Conservation (phyloP, 2,113 vertebrate species). For the Micronycteris hirsuta region DNA sequence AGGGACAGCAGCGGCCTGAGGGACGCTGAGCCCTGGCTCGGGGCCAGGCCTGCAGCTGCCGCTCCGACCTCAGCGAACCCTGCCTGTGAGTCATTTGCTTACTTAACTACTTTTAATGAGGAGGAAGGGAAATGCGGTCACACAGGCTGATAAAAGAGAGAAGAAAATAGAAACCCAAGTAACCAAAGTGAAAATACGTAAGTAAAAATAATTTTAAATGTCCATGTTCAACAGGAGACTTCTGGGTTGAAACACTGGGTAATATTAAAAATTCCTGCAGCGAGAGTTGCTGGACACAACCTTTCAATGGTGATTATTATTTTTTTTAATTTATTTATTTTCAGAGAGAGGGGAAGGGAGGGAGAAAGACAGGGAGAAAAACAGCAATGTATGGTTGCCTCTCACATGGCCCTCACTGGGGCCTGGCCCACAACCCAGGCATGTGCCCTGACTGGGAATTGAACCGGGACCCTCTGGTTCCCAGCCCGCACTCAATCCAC, state of each 20-base stretch:
- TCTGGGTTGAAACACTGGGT: not conserved
- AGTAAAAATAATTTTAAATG: not conserved
- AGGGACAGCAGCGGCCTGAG: not conserved
- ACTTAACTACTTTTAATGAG: not conserved
- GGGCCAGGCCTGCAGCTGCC: not conserved
- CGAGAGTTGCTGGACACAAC: not conserved
- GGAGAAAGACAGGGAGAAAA: too few species aligned
- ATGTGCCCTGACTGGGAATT: too few species aligned
- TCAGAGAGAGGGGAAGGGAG: too few species aligned
- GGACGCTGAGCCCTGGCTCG: not conserved
- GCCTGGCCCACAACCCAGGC: too few species aligned
- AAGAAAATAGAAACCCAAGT: not conserved
- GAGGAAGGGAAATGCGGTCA: not conserved
- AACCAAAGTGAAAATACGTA: not conserved
- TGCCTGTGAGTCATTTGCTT: not conserved
- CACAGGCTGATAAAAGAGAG: not conserved
- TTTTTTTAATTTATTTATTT: too few species aligned
- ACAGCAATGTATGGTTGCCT: too few species aligned
- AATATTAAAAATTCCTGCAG: not conserved
- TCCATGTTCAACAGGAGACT: not conserved
- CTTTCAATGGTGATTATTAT: not conserved
- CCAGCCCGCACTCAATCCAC: too few species aligned
- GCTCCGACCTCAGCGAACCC: not conserved
- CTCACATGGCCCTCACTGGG: too few species aligned
- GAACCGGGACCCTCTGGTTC: too few species aligned